phyloP scores from a whole-genome alignment of 2,113 vertebrate species.

The Myiagra hebetior region DNA sequence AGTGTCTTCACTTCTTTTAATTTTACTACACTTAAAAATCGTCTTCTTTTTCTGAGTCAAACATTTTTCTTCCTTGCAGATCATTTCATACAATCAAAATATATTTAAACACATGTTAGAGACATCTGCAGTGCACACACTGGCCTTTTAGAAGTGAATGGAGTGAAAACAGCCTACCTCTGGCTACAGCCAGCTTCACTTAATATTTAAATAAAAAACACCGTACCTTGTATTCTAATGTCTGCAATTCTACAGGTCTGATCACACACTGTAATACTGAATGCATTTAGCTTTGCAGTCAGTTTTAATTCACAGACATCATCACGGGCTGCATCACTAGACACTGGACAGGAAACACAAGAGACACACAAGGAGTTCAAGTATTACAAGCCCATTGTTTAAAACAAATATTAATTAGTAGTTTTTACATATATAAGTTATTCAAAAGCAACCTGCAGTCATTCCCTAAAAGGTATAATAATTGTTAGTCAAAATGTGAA shows the following conservation, averaged over 20 bases:
- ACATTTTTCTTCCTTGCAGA: neutral
- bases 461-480: neutral
- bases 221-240: slow-evolving; percentile 87
- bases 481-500: neutral
- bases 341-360: slow-evolving; percentile 53
- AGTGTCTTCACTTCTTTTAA: neutral
- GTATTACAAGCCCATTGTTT: neutral
- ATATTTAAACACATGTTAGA: neutral
- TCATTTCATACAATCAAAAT: neutral
- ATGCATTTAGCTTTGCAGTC: slow-evolving; percentile 81
- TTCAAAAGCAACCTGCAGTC: neutral
- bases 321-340: slow-evolving; percentile 11
- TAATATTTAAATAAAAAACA: neutral
- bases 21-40: neutral
- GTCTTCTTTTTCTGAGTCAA: neutral
- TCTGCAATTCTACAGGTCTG: slow-evolving; percentile 83
- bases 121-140: neutral
- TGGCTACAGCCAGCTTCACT: neutral
- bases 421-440: neutral
- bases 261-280: slow-evolving; percentile 86
- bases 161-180: neutral
- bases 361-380: neutral
- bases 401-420: neutral
- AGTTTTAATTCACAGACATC: slow-evolving; percentile 83
- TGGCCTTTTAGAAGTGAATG: neutral